Base-by-base conservation (phyloP, 2,797 vertebrate species). In the Microctenopoma stevenorrisi region DNA sequence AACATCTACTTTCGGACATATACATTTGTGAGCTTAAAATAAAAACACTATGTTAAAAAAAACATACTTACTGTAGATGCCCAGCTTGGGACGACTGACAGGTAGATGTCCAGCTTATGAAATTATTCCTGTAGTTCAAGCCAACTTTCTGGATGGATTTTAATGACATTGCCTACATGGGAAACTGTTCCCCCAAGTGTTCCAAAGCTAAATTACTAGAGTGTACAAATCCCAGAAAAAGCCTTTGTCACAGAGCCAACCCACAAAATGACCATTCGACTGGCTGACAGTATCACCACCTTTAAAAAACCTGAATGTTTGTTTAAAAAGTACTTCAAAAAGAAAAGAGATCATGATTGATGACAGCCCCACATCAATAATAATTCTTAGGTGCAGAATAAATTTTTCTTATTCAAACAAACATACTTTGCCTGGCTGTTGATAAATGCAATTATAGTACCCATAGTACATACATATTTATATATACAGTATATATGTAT, bases 1-100 rank as follows among this genome's bases (percentile, higher is more conserved):
- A 22, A 48, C 57, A 77, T 55, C 11, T 22, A 15, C 25, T 47
- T 63, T 1, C n/a, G 18, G 40, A 64, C 5, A n/a, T 25, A 57
- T 11, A 3, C 3, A 30, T 61, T 11, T 3, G 1, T 42, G 7
- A 38, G 10, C n/a, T 47, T 25, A 5, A 16, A 3, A 18, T 25
- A 51, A 18, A 18, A 43, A 5, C 3, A 15, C 5, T 0, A 33
- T 33, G 30, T 33, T 33, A 6, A 33, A 33, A 33, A 33, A 33
- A 6, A 33, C 30, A 75, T 15, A 61, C 9, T 14, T 38, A 38
- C 37, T 38, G 0, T 22, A 18, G 9, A 38, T 30, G 15, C 16
- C 42, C 5, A 5, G 4, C 42, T 16, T 14, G 58, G 15, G 26
- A 6, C 2, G 2, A 54, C 42, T 60, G 13, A 2, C 33, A 28